phyloP scores from a whole-genome alignment of 2,888 invertebrate genomes.

The Hydrotaea diabolus region DNA sequence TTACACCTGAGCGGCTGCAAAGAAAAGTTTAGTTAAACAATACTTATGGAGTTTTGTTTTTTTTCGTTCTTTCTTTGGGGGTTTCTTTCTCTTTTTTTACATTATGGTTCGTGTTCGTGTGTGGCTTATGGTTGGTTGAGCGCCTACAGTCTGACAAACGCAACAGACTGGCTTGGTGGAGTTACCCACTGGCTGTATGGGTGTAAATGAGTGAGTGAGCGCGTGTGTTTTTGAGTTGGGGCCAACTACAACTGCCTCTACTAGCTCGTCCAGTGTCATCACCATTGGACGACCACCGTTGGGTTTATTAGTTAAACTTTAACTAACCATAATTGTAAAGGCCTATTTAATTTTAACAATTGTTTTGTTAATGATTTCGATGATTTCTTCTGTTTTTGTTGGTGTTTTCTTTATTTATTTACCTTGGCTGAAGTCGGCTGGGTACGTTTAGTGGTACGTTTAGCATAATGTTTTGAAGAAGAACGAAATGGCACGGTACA shows the following conservation, averaged over 20 bases:
- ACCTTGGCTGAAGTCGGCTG: background rate
- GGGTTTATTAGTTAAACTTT: constrained; percentile 17
- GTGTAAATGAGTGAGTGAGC: background rate
- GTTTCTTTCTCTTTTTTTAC: background rate
- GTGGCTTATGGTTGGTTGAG: background rate
- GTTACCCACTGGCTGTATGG: background rate
- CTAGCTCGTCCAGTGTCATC: no score
- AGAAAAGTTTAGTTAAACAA: background rate
- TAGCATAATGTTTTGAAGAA: background rate
- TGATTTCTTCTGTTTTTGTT: background rate
- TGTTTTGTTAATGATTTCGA: constrained; percentile 52
- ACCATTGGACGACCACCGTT: background rate
- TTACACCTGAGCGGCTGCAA: background rate
- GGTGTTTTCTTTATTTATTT: background rate
- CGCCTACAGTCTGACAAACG: background rate
- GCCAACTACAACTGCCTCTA: background rate
- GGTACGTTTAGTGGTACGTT: constrained; percentile 18
- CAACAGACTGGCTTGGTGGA: background rate
- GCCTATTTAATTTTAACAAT: constrained; percentile 33
- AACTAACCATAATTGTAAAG: constrained; percentile 30
- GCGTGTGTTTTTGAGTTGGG: background rate
- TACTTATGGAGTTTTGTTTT: constrained; percentile 33
- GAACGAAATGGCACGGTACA: background rate
- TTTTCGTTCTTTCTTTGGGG: background rate
- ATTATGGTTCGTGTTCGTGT: constrained; percentile 25